A percentile compares a stretch with the other conserved stretches of the same genome.
Conservation (phyloP, 1,140 invertebrate species). For the Tetramorium alpestre region DNA sequence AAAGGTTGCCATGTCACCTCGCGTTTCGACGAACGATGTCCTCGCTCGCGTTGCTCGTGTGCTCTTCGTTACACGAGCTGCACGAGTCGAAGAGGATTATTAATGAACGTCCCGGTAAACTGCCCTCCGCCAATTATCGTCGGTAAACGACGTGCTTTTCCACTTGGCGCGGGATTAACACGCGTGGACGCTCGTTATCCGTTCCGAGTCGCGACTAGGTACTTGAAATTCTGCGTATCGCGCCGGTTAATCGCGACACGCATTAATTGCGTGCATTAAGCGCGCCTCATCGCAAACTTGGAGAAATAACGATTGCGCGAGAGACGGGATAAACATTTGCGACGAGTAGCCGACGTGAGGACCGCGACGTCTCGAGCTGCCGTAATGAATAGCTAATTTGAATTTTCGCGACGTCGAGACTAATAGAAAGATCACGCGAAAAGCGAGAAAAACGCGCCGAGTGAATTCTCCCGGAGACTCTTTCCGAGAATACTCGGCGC, state of each 20-base stretch:
- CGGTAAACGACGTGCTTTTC: constrained; percentile 35
- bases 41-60: background rate
- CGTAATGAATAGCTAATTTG: constrained; percentile 13
- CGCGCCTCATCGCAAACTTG: background rate
- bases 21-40: constrained; percentile 28
- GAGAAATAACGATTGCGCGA: background rate
- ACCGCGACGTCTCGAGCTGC: background rate
- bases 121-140: constrained; percentile 35
- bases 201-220: background rate
- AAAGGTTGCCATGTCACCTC: constrained; percentile 6
- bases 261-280: constrained; percentile 1
- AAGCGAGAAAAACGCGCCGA: constrained; percentile 10
- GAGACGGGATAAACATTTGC: background rate
- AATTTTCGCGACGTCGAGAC: background rate
- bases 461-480: background rate
- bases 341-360: background rate
- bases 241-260: constrained; percentile 32
- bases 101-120: constrained; percentile 48
- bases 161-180: constrained; percentile 16
- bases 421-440: constrained; percentile 14
- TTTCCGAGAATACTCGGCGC: constrained; percentile 47
- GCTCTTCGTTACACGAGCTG: background rate
- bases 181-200: constrained; percentile 24
- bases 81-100: constrained; percentile 39
- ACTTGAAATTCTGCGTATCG: constrained; percentile 37